Percentiles rank a stretch among this genome's conserved stretches.
Conservation (phyloP, 2,113 vertebrate genomes). For the Chroicocephalus ridibundus region DNA sequence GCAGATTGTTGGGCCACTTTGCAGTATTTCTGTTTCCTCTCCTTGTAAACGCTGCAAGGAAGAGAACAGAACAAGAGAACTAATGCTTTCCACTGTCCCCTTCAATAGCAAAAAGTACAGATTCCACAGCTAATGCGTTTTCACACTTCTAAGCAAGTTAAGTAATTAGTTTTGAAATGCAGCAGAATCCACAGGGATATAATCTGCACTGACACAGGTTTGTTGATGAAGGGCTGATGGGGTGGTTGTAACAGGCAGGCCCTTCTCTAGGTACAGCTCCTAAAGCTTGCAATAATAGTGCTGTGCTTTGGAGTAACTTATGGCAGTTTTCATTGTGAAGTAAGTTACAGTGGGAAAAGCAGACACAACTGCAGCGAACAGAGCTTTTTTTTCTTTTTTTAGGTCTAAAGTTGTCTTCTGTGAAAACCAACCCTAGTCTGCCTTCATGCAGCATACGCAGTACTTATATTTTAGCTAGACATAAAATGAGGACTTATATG, state of each 20-base stretch:
- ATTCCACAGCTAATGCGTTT: not conserved
- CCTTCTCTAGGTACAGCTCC: not conserved
- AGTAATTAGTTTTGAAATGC: not conserved
- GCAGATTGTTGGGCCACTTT: not conserved
- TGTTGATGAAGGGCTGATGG: not conserved
- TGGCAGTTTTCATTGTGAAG: not conserved
- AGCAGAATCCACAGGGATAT: not conserved
- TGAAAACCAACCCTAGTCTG: not conserved
- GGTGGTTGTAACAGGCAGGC: not conserved
- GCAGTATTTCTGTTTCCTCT: not conserved
- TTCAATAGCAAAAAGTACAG: not conserved
- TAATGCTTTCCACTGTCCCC: not conserved
- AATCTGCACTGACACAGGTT: not conserved
- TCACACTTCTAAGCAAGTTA: not conserved
- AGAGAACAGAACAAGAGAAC: not conserved
- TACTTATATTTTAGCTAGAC: not conserved
- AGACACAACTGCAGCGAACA: not conserved
- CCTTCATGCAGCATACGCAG: not conserved
- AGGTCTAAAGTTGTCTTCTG: not conserved
- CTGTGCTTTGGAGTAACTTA: not conserved
- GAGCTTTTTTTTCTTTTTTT: not conserved
- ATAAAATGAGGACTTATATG: not conserved
- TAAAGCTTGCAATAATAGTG: not conserved
- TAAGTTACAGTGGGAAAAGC: not conserved
- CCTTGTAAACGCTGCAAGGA: not conserved